Evolutionary conservation across 2,888 invertebrate species (phyloP), one percentile per base, ranked within the genome.

Genomic region (Sinhomidia bicolor): DNA sequence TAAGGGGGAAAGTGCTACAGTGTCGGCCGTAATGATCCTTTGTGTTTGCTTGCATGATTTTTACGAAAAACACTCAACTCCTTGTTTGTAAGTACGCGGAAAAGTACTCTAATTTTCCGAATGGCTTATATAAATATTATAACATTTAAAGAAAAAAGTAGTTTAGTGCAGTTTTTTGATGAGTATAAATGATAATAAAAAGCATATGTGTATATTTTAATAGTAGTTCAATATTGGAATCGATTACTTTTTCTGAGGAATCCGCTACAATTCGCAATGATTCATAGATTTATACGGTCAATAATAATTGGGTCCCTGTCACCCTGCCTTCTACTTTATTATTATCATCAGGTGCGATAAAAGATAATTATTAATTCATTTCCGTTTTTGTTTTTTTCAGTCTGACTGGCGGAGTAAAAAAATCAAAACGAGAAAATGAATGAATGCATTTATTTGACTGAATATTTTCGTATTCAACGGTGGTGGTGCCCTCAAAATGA

Each of bases 321-420:
- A 29, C 14, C 29, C 29, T 65, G 10, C 9, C 36, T 36, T 7
- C 62, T 29, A 26, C 68, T 20, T 41, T 41, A 10, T 71, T 71
- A 41, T 81, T 81, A 65, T 68, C 32, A 65, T 17, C 80, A 57
- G 1, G 57, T 36, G 51, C 14, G 26, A 5, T 78, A 17, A 51
- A 0, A 51, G 6, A 62, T 74, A 51, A 79, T 86, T 80, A 81
- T 81, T 32, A 74, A 86, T 74, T 81, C 74, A 74, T 86, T 86
- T 86, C 86, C 86, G 86, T 86, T 86, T 71, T 85, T 36, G n/a
- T 74, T 79, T 26, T 85, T 85, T 71, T 76, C 29, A 20, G 41
- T 41, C 68, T 41, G 41, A 10, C 41, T 17, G 2, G 9, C n/a
- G 41, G 2, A 47, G 47, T 12, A n/a, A 65, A 65, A 14, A n/a